A percentile compares a stretch with the other conserved stretches of the same genome.
phyloP scores from a whole-genome alignment of 2,888 invertebrate species.

The Zaprionus lineosus region DNA sequence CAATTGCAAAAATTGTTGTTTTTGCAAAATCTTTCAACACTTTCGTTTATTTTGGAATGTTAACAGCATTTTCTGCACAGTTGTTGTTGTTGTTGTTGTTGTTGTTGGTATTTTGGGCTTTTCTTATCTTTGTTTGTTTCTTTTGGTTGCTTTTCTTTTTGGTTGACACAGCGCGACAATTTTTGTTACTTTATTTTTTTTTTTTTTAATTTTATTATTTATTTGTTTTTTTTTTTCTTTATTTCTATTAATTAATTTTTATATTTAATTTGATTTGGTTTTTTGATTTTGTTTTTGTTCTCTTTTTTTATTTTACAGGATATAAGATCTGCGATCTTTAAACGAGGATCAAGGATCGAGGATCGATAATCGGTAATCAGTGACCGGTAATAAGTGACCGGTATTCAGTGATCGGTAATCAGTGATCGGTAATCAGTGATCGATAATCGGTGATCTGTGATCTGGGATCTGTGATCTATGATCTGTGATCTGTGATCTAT shows the following conservation, averaged over 20 bases:
- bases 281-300: too few relatives aligned
- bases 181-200: too few relatives aligned
- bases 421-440: slow-evolving; percentile 10
- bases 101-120: slow-evolving; percentile 9
- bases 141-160: too few relatives aligned
- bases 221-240: neutral
- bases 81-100: slow-evolving; percentile 10
- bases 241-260: slow-evolving; percentile 8
- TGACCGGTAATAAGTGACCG: too few relatives aligned
- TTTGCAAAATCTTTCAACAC: slow-evolving; percentile 38
- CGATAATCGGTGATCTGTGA: neutral
- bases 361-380: too few relatives aligned
- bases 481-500: slow-evolving; percentile 1
- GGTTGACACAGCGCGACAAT: too few relatives aligned
- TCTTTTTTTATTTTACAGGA: slow-evolving; percentile 21
- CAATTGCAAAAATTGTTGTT: too few relatives aligned
- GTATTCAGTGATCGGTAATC: slow-evolving; percentile 8
- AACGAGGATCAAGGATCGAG: too few relatives aligned
- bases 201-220: slow-evolving; percentile 13
- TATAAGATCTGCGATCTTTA: too few relatives aligned
- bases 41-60: slow-evolving; percentile 52
- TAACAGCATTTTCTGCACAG: slow-evolving; percentile 54
- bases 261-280: too few relatives aligned
- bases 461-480: slow-evolving; percentile 10
- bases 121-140: neutral